phyloP scores from a whole-genome alignment of 92 coral and sea anemone species.

The Palythoa caribaeorum region DNA sequence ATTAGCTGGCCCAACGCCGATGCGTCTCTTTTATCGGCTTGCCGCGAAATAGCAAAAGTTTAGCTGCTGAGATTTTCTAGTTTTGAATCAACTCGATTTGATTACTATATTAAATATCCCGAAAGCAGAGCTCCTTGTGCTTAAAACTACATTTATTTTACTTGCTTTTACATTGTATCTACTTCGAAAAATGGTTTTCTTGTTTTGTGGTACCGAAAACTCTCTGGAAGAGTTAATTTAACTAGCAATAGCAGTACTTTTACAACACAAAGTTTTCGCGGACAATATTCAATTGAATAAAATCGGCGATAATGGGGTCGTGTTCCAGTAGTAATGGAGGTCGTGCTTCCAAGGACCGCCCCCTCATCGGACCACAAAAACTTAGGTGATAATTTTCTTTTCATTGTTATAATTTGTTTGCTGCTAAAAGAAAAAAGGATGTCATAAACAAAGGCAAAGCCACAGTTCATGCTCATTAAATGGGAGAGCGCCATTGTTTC shows the following conservation, averaged over 20 bases:
- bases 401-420: constrained; percentile 33
- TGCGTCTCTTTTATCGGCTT: background rate
- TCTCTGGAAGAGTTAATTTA: background rate
- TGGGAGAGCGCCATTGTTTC: background rate
- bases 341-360: constrained; percentile 16
- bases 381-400: constrained; percentile 39
- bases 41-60: background rate
- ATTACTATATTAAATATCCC: background rate
- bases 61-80: background rate
- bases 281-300: constrained; percentile 42
- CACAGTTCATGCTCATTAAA: constrained; percentile 15
- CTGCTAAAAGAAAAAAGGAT: background rate
- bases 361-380: constrained; percentile 12
- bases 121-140: background rate
- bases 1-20: no score
- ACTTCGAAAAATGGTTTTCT: background rate
- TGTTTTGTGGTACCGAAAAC: background rate
- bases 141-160: background rate
- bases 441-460: constrained; percentile 3
- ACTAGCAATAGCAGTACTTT: background rate
- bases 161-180: background rate
- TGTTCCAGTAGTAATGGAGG: constrained; percentile 32
- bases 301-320: constrained; percentile 42
- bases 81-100: background rate
- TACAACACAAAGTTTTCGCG: background rate